A percentile compares a stretch with the other conserved stretches of the same genome.
Conservation (phyloP, 1,140 invertebrate species). For the Nephila pilipes region DNA sequence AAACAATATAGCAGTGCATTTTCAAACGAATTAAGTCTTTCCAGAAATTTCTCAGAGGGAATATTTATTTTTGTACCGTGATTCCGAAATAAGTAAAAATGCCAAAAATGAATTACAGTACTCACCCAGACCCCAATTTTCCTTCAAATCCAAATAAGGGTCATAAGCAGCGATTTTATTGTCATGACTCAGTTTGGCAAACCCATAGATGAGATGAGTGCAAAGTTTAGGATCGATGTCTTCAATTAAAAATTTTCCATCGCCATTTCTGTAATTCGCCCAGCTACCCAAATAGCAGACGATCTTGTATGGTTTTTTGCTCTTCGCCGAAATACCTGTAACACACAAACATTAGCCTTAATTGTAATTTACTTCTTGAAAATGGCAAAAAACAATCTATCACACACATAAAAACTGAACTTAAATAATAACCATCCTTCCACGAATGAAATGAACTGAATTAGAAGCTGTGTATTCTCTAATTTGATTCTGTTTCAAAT, state of each 20-base stretch:
- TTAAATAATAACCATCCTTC: no score
- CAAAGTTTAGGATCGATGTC: constrained; percentile 90
- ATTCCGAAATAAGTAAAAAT: neutral
- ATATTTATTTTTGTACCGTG: no score
- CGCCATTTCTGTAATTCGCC: constrained; percentile 86
- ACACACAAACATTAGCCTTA: neutral
- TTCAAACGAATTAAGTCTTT: no score
- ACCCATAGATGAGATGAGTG: constrained; percentile 93
- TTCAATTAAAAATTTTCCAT: constrained; percentile 86
- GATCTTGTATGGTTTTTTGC: constrained; percentile 71
- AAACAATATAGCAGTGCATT: no score
- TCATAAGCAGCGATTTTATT: constrained; percentile 86
- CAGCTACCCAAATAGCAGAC: constrained; percentile 88
- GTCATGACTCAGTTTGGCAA: constrained; percentile 87
- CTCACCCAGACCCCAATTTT: constrained; percentile 82
- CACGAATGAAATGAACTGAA: no score
- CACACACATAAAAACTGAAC: no score
- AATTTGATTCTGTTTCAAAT: no score
- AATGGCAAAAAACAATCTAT: no score
- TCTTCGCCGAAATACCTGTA: neutral
- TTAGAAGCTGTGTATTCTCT: no score
- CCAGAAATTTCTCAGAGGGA: no score
- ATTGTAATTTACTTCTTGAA: no score
- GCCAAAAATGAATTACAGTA: no score
- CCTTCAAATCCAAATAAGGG: constrained; percentile 87